Conservation (phyloP, 1,140 invertebrate genomes). For the Drosophila eugracilis region DNA sequence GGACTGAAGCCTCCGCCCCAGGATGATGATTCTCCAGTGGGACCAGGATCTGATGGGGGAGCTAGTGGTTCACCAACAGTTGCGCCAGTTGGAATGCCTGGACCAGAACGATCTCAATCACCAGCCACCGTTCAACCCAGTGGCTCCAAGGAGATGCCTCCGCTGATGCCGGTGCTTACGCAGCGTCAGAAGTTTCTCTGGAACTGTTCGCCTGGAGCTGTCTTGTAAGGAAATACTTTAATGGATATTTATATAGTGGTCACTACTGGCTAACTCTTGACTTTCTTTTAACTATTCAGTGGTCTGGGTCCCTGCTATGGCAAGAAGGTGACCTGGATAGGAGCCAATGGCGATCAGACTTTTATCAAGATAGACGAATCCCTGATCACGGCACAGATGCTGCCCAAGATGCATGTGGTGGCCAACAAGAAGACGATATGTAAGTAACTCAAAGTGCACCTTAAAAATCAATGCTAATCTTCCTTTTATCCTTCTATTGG, state of each 20-base stretch:
- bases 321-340: conserved; percentile 95
- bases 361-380: conserved; percentile 97
- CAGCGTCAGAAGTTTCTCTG: conserved; percentile 87
- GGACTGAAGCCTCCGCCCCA: conserved; percentile 17
- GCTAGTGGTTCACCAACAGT: conserved; percentile 70
- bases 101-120: conserved; percentile 18
- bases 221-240: conserved; percentile 86
- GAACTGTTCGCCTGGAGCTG: conserved; percentile 92
- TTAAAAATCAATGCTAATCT: not conserved
- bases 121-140: conserved; percentile 41
- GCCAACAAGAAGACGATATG: conserved; percentile 94
- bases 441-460: conserved; percentile 84
- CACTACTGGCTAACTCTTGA: not conserved
- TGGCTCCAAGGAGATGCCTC: conserved; percentile 68
- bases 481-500: not conserved
- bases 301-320: conserved; percentile 91
- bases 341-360: conserved; percentile 97
- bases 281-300: conserved; percentile 27
- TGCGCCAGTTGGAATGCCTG: not conserved
- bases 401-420: conserved; percentile 94
- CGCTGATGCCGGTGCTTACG: conserved; percentile 53
- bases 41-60: conserved; percentile 9
- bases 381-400: conserved; percentile 94
- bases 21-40: conserved; percentile 24
- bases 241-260: conserved; percentile 6